Evolutionary conservation across 2,113 vertebrate genomes (phyloP).

Genomic region (human (Homo sapiens)): GRCh38 chr7:74264501-74265000

Average conservation of each 20-base stretch:
- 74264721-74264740: not conserved
- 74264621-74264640: not conserved
- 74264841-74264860: too few species aligned
- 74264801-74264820: too few species aligned
- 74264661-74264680: not conserved
- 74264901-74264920: too few species aligned
- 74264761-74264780: not conserved
- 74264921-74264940: too few species aligned
- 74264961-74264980: too few species aligned
- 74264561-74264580: not conserved
- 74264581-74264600: not conserved
- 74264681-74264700: not conserved
- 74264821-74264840: too few species aligned
- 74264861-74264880: too few species aligned
- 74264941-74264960: too few species aligned
- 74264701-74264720: not conserved
- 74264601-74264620: not conserved
- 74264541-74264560: not conserved
- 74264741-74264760: not conserved
- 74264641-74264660: not conserved
- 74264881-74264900: too few species aligned
- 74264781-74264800: not conserved
- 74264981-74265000: too few species aligned
- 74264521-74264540: not conserved
- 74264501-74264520: not conserved